Conservation (phyloP, 2,113 vertebrate genomes). For the Crotalus horridus region DNA sequence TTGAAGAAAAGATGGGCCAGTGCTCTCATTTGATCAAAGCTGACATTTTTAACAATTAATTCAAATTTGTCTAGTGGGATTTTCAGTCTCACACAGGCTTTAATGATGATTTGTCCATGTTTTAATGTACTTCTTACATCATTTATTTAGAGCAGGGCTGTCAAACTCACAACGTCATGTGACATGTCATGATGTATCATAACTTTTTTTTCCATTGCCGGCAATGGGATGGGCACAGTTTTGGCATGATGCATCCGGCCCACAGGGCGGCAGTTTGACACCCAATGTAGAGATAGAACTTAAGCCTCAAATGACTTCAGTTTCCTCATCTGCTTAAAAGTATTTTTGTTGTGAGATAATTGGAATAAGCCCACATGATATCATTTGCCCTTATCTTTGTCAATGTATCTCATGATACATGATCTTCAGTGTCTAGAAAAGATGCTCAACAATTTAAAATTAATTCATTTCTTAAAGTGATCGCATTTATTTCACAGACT, state of each 20-base stretch:
- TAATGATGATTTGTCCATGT: background rate
- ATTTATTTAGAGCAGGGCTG: background rate
- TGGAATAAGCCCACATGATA: background rate
- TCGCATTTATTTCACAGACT: background rate
- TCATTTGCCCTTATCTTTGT: background rate
- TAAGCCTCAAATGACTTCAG: background rate
- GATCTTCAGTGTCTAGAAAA: background rate
- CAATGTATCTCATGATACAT: background rate
- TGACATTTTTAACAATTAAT: conserved; percentile 7
- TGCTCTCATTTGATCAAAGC: background rate
- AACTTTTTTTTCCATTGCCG: too few relatives aligned
- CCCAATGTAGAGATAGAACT: background rate
- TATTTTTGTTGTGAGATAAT: background rate
- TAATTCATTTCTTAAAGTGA: background rate
- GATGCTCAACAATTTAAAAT: background rate
- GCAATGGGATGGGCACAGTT: too few relatives aligned
- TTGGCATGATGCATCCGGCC: too few relatives aligned
- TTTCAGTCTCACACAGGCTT: background rate
- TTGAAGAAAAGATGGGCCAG: background rate
- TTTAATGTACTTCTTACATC: background rate
- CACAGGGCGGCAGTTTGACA: too few relatives aligned
- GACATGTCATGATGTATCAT: too few relatives aligned
- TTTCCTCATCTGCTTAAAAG: background rate
- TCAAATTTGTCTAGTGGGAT: background rate
- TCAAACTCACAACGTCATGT: too few relatives aligned